These are phyloP conservation scores for Mythimna lalbum DNA, from an alignment of 2,888 invertebrate species.

Conservation along the genomic window DNA sequence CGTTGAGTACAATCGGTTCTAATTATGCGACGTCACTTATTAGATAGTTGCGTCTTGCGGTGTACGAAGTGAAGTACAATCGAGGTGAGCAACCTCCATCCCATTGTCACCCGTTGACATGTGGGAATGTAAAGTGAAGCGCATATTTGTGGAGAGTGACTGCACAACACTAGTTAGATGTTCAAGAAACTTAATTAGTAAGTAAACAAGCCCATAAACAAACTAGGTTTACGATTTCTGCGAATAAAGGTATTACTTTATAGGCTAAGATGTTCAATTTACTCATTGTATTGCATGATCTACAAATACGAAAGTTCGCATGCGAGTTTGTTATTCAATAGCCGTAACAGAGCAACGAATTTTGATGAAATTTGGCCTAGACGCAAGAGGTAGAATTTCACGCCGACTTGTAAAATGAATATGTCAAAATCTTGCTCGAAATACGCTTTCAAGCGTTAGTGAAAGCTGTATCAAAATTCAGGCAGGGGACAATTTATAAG, in stretches of 20 bases:
- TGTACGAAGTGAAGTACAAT: slow-evolving; percentile 67
- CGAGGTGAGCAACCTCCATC: slow-evolving; percentile 87
- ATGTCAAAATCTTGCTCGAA: slow-evolving; percentile 27
- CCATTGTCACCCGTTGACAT: slow-evolving; percentile 82
- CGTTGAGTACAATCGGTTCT: slow-evolving; percentile 73
- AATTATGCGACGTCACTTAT: slow-evolving; percentile 85
- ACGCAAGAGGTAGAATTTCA: slow-evolving; percentile 34
- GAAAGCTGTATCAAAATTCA: slow-evolving; percentile 43
- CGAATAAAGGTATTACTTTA: slow-evolving; percentile 14
- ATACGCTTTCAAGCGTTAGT: slow-evolving; percentile 22
- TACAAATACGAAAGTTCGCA: slow-evolving; percentile 5
- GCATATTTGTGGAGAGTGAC: slow-evolving; percentile 69
- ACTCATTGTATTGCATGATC: slow-evolving; percentile 4
- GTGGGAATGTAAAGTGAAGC: slow-evolving; percentile 80
- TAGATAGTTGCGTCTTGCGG: slow-evolving; percentile 75
- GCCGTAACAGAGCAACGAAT: background rate
- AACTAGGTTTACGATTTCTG: slow-evolving; percentile 26
- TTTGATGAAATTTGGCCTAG: slow-evolving; percentile 21
- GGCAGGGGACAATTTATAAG: slow-evolving; percentile 18
- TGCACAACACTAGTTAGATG: slow-evolving; percentile 52
- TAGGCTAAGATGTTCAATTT: background rate
- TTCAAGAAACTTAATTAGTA: slow-evolving; percentile 64
- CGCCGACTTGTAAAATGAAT: slow-evolving; percentile 16
- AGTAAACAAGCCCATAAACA: slow-evolving; percentile 59
- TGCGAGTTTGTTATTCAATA: slow-evolving; percentile 26